Evolutionary conservation across 2,113 vertebrate species (phyloP).

Genomic region (Thomomys bottae): DNA sequence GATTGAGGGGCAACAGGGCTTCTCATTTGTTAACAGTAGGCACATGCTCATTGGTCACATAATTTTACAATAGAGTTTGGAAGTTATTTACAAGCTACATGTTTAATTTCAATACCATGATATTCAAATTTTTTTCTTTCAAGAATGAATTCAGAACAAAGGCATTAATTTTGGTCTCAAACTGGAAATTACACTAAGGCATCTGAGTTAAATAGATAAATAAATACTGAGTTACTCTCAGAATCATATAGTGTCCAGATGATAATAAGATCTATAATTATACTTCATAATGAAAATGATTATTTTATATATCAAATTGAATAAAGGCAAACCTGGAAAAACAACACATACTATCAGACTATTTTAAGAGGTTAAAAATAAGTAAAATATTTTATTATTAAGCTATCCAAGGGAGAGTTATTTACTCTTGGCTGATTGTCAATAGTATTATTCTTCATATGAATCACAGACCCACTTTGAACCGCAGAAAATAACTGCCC

Average conservation of each 20-base stretch:
- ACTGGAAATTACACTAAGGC: background rate
- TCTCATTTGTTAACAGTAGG: background rate
- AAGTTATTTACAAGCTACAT: background rate
- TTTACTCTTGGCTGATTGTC: background rate
- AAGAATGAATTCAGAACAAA: background rate
- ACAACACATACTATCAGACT: background rate
- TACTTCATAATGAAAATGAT: background rate
- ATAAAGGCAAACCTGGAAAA: background rate
- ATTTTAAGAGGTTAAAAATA: background rate
- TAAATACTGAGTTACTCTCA: background rate
- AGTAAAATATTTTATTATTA: background rate
- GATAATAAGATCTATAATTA: background rate
- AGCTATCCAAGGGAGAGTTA: too few relatives aligned
- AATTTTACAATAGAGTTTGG: background rate
- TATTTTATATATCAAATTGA: background rate
- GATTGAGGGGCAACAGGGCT: rapidly evolving
- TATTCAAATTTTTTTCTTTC: too few relatives aligned
- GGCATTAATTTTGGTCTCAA: background rate
- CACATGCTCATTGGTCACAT: background rate
- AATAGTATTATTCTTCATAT: background rate
- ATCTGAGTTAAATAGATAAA: background rate
- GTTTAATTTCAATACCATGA: too few relatives aligned
- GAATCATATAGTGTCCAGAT: background rate
- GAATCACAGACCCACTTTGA: background rate
- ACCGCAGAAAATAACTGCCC: background rate